Base-by-base conservation (phyloP, 1,140 invertebrate species). In the Monochamus saltuarius region DNA sequence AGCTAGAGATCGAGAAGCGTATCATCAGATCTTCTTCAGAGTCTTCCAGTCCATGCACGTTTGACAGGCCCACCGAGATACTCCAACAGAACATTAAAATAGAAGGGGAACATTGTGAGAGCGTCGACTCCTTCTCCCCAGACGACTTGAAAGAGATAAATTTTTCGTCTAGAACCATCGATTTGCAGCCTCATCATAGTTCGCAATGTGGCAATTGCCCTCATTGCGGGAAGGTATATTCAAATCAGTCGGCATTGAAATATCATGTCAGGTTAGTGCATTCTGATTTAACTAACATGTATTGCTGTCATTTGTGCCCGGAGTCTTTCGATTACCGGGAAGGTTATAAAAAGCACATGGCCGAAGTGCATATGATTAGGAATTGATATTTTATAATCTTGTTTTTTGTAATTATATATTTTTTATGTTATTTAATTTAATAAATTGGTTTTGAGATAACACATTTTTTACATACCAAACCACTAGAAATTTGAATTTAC, bases 201-300 rank as follows among this genome's bases (percentile, higher is more conserved):
- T 81, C 82, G 4, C 83, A 83, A 13, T 83, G 82, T 65, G 83
- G 83, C 0, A 83, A 83, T 64, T 87, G 85, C 71, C 85, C 85
- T 8, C 85, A 87, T 72, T 87, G 85, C 64, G 83, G 83, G 50
- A 81, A 84, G 68, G 61, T 70, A 7, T 76, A 75, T 52, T 75
- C 75, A 3, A 87, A 86, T 72, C 85, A 85, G 70, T 86, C 85
- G 11, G 84, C 85, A 22, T 74, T 87, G 36, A 87, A 87, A 71
- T 87, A 87, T 72, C 85, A 87, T 68, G 85, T 87, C 35, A 80
- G 85, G 56, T 77, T 87, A 67, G 84, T 87, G 76, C 85, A 87
- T 74, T 85, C 84, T 16, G 85, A 85, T 73, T 72, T 85, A 61
- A 83, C 82, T 35, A 85, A 85, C 69, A 78, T 83, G 66, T 78